These are phyloP conservation scores for Cuniculus paca DNA, from an alignment of 2,797 vertebrate genomes.

Conservation along the genomic window DNA sequence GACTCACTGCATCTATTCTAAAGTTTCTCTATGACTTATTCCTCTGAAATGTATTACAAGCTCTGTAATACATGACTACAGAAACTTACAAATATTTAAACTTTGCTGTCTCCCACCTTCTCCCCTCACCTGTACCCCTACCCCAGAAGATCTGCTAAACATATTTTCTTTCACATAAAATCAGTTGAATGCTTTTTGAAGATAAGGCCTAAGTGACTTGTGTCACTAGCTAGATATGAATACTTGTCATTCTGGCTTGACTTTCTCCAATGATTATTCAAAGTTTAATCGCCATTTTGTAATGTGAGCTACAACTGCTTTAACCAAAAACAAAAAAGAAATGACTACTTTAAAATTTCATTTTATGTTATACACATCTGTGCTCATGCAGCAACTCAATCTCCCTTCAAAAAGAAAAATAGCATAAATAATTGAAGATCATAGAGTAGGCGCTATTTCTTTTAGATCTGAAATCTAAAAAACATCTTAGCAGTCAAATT, in stretches of 20 bases:
- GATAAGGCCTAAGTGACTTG: not conserved
- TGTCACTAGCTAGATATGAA: not conserved
- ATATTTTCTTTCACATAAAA: not conserved
- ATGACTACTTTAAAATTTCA: not conserved
- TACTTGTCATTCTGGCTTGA: not conserved
- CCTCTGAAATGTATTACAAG: not conserved
- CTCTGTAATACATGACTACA: not conserved
- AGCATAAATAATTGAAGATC: conserved; percentile 1
- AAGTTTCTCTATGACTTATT: not conserved
- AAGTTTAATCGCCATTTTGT: not conserved
- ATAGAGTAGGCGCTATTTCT: not conserved
- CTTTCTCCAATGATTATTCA: not conserved
- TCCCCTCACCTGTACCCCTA: not conserved
- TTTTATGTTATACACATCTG: not conserved
- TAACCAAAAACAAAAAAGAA: conserved; percentile 10
- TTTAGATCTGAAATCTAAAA: not conserved
- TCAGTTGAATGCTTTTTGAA: not conserved
- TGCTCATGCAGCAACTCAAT: not conserved
- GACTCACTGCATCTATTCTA: not conserved
- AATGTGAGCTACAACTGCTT: not conserved
- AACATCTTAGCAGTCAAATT: not conserved
- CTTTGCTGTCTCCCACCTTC: not conserved
- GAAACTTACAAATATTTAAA: not conserved
- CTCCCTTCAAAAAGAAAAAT: conserved; percentile 17
- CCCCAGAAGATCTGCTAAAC: not conserved